These are phyloP conservation scores for Dendroctonus valens DNA, from an alignment of 1,140 invertebrate species.

Conservation along the genomic window DNA sequence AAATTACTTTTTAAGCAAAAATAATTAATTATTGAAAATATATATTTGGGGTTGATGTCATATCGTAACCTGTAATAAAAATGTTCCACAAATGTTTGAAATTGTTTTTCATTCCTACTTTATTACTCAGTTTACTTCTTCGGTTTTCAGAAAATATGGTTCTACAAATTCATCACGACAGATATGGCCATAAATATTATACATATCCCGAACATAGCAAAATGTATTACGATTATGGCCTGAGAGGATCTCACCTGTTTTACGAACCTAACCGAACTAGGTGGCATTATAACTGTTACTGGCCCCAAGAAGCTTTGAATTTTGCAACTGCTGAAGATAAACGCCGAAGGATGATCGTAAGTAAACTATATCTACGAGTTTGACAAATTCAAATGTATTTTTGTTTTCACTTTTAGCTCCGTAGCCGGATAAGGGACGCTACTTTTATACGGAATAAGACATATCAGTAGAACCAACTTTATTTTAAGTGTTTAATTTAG, in stretches of 20 bases:
- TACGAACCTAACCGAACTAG: slow-evolving; percentile 31
- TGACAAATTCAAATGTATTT: background rate
- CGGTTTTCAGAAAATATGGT: slow-evolving; percentile 26
- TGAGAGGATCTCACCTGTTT: slow-evolving; percentile 26
- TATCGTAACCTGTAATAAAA: too few relatives aligned
- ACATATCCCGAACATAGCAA: slow-evolving; percentile 24
- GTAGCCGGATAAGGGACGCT: slow-evolving; percentile 21
- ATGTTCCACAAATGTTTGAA: too few relatives aligned
- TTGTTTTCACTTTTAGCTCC: slow-evolving; percentile 21
- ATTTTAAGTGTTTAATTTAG: too few relatives aligned
- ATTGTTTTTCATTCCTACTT: too few relatives aligned
- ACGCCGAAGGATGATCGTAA: slow-evolving; percentile 18
- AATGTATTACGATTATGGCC: slow-evolving; percentile 27
- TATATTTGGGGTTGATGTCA: too few relatives aligned
- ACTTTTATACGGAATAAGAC: slow-evolving; percentile 11
- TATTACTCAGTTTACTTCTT: too few relatives aligned
- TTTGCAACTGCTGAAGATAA: slow-evolving; percentile 31
- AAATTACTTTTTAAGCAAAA: too few relatives aligned
- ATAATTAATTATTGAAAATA: too few relatives aligned
- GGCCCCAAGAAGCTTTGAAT: slow-evolving; percentile 32
- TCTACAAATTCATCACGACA: slow-evolving; percentile 30
- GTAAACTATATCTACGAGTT: slow-evolving; percentile 1
- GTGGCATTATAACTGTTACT: slow-evolving; percentile 30
- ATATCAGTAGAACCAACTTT: slow-evolving; percentile 2
- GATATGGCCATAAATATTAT: slow-evolving; percentile 33